Evolutionary conservation across 2,113 vertebrate genomes (phyloP).

Genomic region (Melanerpes formicivorus): DNA sequence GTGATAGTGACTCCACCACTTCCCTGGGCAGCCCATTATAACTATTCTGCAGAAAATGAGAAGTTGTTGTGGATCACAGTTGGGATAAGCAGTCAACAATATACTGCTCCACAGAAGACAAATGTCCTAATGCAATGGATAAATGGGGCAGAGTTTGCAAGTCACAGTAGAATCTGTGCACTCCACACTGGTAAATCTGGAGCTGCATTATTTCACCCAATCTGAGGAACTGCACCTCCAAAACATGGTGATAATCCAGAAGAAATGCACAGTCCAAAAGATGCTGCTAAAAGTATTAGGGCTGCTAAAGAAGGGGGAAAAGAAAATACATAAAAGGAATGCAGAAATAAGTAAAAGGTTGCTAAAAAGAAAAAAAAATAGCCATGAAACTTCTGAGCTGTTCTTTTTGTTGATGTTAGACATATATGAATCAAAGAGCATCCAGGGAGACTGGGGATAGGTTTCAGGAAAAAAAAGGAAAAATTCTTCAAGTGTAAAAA

Average conservation of each 20-base stretch:
- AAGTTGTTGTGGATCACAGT: constrained; percentile 7
- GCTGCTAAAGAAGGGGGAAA: background rate
- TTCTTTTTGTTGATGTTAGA: background rate
- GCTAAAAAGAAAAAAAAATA: background rate
- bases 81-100: constrained; percentile 3
- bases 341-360: background rate
- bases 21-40: background rate
- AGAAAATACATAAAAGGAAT: background rate
- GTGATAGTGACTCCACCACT: too few species aligned
- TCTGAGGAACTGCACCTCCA: background rate
- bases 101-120: background rate
- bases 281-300: background rate
- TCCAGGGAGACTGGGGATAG: background rate
- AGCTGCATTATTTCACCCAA: background rate
- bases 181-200: background rate
- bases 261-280: background rate
- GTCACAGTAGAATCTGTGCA: background rate
- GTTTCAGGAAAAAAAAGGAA: background rate
- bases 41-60: constrained; percentile 3
- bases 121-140: background rate
- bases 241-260: background rate
- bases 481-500: background rate
- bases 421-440: background rate
- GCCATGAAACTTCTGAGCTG: background rate
- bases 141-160: background rate